Base-by-base conservation (phyloP, 2,888 invertebrate genomes). In the Entomobrya proxima region DNA sequence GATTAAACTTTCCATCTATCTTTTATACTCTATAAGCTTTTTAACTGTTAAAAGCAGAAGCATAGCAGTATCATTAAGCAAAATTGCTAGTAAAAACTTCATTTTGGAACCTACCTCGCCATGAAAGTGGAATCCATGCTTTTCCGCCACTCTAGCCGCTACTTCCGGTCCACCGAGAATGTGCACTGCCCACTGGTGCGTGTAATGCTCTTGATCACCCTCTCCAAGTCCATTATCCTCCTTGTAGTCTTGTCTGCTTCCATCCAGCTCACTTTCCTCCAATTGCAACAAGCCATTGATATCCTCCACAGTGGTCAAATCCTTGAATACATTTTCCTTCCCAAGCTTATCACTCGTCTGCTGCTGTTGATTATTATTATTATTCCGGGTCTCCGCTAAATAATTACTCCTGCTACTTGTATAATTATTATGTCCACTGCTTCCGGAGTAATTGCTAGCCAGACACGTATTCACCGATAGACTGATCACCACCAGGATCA, bases 171-270 rank as follows among this genome's bases (percentile, higher is more conserved):
- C 94, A 47, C 94, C 94, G 47, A 92, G 91, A 88, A 94, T 92
- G 90, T 93, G 92, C 13, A 93, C 93, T 37, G 94, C 94, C 94
- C 94, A 95, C 91, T 94, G 93, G 91, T 94, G 94, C 52, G 93
- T 93, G 91, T 92, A 94, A 80, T 89, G 88, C 69, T 88, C 86
- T 30, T 79, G 77, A 77, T 85, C 44, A 44, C 81, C 67, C 67
- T 55, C 47, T 13, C 7, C 3, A 61, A 24, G 24, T 18, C 72
- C 44, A 21, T 75, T 40, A 27, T 44, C 5, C 30, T 35, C 67
- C 21, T 58, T 27, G 13, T 72, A 21, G 7, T 67, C 27, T 13
- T 58, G 13, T 27, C 21, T 50, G n/a, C 40, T 58, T 2, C 5
- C 21, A 24, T 58, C 27, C 6, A 27, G 9, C 58, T 5, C 50